Evolutionary conservation across 2,888 invertebrate genomes (phyloP), one percentile per base, ranked within the genome.

Genomic region (Eristalis pertinax): DNA sequence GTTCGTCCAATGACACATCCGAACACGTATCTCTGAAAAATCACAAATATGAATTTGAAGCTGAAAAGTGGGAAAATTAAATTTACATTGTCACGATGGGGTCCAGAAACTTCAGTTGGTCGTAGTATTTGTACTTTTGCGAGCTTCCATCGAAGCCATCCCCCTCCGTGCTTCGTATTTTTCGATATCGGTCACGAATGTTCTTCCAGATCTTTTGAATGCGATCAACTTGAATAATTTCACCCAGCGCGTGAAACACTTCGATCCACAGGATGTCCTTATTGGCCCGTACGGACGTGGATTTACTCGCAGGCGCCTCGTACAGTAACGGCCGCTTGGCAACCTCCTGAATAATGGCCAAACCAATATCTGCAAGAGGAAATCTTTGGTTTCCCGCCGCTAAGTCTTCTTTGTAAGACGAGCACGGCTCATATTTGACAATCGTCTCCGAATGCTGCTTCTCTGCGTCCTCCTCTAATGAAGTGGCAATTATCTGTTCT

Each of bases 161-260:
- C 4, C 74, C 67, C 58, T 88, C 88, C 1, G 77, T 65, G 15
- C 26, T 75, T 2, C 86, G 82, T 50, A 89, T 68, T 56, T 83
- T 89, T n/a, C 68, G 84, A 72, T 89, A 89, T 0, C 89, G 82
- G 19, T 89, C 88, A 0, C 87, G 70, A 1, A 89, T 89, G 15
- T 89, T 88, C 8, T 78, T 89, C 89, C 89, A 89, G 15, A 89
- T 89, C 32, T 89, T 88, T n/a, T 89, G 88, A 5, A 89, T 79
- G 0, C 88, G 84, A 58, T 83, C 87, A 1, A 89, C 68, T 29
- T 77, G 63, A 7, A 89, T 74, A 2, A 80, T 38, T 29, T 69
- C 75, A 0, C 87, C 89, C 2, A 89, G 65, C 0, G 87, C 77
- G 1, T 89, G 84, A 41, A 82, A 88, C 0, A 89, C 80, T 26